These are phyloP conservation scores for Dioctria rufipes DNA, from an alignment of 2,888 invertebrate genomes.

Conservation along the genomic window DNA sequence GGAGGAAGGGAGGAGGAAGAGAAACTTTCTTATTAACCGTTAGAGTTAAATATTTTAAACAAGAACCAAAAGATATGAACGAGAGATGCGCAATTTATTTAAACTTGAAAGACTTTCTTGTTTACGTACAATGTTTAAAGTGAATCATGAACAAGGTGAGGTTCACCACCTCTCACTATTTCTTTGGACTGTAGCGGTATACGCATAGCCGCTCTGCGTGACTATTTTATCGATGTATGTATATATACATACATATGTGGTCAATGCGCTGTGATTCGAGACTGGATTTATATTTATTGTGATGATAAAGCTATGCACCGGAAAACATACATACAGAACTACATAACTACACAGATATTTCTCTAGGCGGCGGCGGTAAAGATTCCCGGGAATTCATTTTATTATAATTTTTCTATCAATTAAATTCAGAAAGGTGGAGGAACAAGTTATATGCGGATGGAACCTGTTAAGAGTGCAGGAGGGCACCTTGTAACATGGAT, in stretches of 20 bases:
- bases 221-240: background rate
- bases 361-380: background rate
- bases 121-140: background rate
- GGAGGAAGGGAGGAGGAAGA: too few relatives aligned
- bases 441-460: conserved; percentile 1
- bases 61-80: background rate
- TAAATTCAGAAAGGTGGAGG: conserved; percentile 34
- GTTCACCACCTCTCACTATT: background rate
- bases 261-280: background rate
- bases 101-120: background rate
- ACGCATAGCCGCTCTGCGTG: background rate
- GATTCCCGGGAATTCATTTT: conserved; percentile 13
- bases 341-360: background rate
- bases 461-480: background rate
- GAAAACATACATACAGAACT: background rate
- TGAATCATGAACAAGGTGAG: background rate
- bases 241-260: background rate
- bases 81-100: conserved; percentile 11
- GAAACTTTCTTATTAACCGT: conserved; percentile 43
- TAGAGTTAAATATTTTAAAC: conserved; percentile 34
- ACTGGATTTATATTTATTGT: background rate
- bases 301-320: conserved; percentile 1
- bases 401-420: conserved; percentile 51
- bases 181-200: background rate
- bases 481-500: conserved; percentile 18